Conservation (phyloP, 1,140 invertebrate species). For the Arctopsyche grandis region DNA sequence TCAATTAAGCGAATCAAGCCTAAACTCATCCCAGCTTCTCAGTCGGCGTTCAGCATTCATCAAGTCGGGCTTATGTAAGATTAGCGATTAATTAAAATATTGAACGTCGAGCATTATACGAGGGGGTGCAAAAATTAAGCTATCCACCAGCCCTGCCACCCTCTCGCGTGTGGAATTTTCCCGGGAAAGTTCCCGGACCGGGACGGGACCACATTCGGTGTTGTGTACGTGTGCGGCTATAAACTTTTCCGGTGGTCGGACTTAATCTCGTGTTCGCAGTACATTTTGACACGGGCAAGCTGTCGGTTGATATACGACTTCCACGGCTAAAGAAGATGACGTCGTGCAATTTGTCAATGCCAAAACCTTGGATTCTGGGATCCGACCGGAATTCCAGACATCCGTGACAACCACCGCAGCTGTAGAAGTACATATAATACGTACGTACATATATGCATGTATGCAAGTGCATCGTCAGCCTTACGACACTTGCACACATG, state of each 20-base stretch:
- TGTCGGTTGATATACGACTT: slow-evolving; percentile 52
- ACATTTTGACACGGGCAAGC: slow-evolving; percentile 36
- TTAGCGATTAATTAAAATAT: slow-evolving; percentile 26
- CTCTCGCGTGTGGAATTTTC: no score
- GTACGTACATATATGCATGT: not conserved
- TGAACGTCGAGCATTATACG: not conserved
- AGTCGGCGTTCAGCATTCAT: not conserved
- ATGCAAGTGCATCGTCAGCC: not conserved
- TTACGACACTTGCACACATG: no score
- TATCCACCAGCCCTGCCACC: no score
- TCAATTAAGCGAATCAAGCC: slow-evolving; percentile 8
- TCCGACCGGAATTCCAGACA: not conserved
- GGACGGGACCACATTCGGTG: no score
- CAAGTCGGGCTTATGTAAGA: slow-evolving; percentile 6
- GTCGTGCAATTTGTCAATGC: slow-evolving; percentile 53
- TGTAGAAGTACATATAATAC: not conserved
- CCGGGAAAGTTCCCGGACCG: no score
- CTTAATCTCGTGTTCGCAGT: slow-evolving; percentile 30
- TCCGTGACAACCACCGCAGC: not conserved
- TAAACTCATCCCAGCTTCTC: not conserved
- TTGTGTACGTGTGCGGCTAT: not conserved
- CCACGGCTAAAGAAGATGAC: slow-evolving; percentile 49
- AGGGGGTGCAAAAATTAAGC: not conserved
- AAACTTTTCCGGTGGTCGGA: slow-evolving; percentile 25
- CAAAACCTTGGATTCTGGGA: slow-evolving; percentile 19